Percentiles rank a stretch among this genome's conserved stretches.
phyloP scores from a whole-genome alignment of 2,888 invertebrate species.

The Brachyptera putata region DNA sequence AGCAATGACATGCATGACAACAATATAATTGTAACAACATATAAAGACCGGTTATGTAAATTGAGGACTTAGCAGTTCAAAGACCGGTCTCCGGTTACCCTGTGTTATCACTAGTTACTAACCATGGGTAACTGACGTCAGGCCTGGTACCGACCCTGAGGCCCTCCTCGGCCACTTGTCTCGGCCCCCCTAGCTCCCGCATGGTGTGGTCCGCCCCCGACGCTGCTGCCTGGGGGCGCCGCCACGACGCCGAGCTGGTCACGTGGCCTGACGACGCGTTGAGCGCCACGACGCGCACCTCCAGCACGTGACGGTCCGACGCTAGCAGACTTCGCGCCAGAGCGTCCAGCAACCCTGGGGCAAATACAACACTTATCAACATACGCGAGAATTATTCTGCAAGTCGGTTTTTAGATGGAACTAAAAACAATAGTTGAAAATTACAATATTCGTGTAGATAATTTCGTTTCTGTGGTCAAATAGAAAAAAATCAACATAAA shows the following conservation, averaged over 20 bases:
- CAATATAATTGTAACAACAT: too few relatives aligned
- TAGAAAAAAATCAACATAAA: too few relatives aligned
- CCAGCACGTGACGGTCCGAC: conserved; percentile 54
- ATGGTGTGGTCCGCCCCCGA: conserved; percentile 7
- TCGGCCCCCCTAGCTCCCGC: conserved; percentile 35
- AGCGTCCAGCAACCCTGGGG: conserved; percentile 52
- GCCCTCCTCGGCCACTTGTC: conserved; percentile 46
- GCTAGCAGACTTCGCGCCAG: conserved; percentile 68
- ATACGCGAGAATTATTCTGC: too few relatives aligned
- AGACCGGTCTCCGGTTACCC: too few relatives aligned
- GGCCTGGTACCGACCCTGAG: conserved; percentile 44
- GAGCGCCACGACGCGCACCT: conserved; percentile 57
- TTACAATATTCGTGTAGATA: too few relatives aligned
- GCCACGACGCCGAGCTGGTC: conserved; percentile 58
- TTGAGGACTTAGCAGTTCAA: too few relatives aligned
- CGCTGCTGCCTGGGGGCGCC: conserved; percentile 35
- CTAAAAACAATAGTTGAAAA: too few relatives aligned
- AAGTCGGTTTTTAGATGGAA: too few relatives aligned
- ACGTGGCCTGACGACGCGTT: conserved; percentile 58
- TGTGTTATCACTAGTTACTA: too few relatives aligned
- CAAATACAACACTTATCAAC: background rate
- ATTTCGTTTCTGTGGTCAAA: too few relatives aligned
- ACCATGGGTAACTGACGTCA: conserved; percentile 53
- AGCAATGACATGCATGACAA: too few relatives aligned
- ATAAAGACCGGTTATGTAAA: too few relatives aligned